These are phyloP conservation scores for Gymnopithys bicolor DNA, from an alignment of 2,797 vertebrate species.

Conservation along the genomic window DNA sequence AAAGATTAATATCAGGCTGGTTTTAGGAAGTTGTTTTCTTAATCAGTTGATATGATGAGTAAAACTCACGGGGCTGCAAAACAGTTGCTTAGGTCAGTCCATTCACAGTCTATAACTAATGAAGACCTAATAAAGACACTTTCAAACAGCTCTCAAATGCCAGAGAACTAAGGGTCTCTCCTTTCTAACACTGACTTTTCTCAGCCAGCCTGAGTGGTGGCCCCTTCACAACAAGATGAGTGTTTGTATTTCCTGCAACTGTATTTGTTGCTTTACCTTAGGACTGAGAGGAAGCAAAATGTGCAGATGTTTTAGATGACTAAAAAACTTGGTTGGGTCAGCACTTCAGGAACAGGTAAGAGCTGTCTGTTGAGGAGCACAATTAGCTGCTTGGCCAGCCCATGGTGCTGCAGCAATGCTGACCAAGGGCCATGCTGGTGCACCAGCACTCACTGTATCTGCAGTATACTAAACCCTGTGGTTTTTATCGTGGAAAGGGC, in stretches of 20 bases:
- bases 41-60: background rate
- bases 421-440: no score
- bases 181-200: background rate
- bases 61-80: background rate
- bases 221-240: background rate
- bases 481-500: background rate
- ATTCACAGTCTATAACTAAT: background rate
- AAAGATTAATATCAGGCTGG: background rate
- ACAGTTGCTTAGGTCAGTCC: background rate
- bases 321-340: background rate
- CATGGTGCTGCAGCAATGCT: background rate
- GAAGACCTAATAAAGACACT: background rate
- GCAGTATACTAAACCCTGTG: background rate
- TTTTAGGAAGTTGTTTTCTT: background rate
- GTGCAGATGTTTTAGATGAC: background rate
- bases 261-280: background rate
- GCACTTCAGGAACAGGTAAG: background rate
- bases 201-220: background rate
- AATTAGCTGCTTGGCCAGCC: background rate
- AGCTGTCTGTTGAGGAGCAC: background rate
- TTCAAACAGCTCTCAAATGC: background rate
- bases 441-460: background rate
- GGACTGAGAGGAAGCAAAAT: background rate
- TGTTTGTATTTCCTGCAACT: background rate
- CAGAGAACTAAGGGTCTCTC: background rate